phyloP scores from a whole-genome alignment of 2,113 vertebrate genomes.

The Rhipidura dahli region DNA sequence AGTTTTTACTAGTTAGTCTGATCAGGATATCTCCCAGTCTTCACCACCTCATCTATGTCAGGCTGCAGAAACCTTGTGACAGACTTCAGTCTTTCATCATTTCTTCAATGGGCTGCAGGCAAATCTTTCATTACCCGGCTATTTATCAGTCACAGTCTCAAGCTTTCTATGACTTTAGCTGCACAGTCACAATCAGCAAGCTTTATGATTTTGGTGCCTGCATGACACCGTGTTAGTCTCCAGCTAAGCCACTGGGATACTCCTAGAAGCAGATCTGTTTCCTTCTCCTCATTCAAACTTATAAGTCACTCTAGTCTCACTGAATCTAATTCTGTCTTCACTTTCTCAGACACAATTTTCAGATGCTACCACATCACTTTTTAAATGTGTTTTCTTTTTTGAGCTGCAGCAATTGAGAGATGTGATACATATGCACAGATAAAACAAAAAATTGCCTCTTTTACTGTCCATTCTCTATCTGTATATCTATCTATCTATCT shows the following conservation, averaged over 20 bases:
- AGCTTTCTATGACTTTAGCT: not conserved
- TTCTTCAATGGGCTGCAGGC: not conserved
- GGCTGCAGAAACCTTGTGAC: not conserved
- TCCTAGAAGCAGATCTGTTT: not conserved
- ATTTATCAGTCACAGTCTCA: not conserved
- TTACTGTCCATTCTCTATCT: not conserved
- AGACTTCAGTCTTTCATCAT: not conserved
- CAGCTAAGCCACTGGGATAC: not conserved
- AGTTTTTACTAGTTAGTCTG: not conserved
- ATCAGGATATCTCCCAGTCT: not conserved
- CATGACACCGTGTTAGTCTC: not conserved
- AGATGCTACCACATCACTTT: not conserved
- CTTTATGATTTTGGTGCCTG: not conserved
- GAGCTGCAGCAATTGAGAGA: not conserved
- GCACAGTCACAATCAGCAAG: not conserved
- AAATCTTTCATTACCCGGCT: not conserved
- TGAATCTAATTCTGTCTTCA: not conserved
- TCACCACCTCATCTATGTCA: not conserved
- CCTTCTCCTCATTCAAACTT: not conserved
- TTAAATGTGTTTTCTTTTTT: not conserved
- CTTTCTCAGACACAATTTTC: not conserved
- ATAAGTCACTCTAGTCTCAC: not conserved
- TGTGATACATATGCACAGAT: not conserved
- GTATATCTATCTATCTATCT: not conserved
- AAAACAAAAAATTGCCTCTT: not conserved